Percentiles rank a stretch among this genome's conserved stretches.
Evolutionary conservation across 2,113 vertebrate species (phyloP).

Genomic region (Chlorodrepanis virens): DNA sequence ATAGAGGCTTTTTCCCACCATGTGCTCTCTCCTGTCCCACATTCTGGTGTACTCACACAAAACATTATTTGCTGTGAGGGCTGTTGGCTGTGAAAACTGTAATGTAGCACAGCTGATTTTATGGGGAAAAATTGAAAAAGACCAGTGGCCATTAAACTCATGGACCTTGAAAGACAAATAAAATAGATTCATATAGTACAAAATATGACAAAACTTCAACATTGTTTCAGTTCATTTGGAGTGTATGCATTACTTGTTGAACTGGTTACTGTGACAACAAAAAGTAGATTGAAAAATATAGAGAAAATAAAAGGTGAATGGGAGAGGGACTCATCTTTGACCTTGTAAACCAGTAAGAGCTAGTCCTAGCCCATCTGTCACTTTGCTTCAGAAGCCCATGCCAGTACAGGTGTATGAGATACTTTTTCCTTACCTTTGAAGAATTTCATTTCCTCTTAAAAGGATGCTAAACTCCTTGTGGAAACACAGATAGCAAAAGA

Average conservation of each 20-base stretch:
- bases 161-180: slow-evolving; percentile 18
- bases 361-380: background rate
- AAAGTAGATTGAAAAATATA: background rate
- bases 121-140: background rate
- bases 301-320: background rate
- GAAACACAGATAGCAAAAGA: background rate
- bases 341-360: background rate
- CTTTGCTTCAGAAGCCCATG: background rate
- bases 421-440: background rate
- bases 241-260: background rate
- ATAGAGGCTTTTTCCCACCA: background rate
- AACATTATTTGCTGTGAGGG: background rate
- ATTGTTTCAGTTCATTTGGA: background rate
- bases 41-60: background rate
- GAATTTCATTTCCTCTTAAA: background rate
- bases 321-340: background rate
- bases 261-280: background rate
- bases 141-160: background rate
- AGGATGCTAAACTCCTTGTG: background rate
- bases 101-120: background rate
- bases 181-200: background rate
- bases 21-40: background rate
- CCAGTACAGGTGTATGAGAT: background rate
- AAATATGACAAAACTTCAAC: background rate
- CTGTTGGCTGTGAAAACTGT: background rate